Conservation (phyloP, 64 coral and sea anemone species). For the Hydrozoanthus tunicans region DNA sequence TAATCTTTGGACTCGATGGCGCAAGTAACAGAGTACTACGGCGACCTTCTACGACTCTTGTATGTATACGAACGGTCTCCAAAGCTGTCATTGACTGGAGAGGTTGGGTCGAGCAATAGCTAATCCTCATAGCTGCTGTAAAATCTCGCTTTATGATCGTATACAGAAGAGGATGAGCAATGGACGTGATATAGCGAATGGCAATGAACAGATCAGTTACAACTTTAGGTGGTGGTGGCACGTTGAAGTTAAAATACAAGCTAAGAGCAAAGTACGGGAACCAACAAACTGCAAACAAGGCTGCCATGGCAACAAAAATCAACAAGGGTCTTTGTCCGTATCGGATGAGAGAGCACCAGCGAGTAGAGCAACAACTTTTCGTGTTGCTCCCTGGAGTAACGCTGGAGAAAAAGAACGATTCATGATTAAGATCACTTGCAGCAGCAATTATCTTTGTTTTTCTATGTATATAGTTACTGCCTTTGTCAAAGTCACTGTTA, state of each 20-base stretch:
- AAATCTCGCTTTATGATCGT: conserved; percentile 50
- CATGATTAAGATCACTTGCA: no score
- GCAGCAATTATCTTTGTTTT: no score
- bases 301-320: conserved; percentile 42
- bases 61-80: conserved; percentile 20
- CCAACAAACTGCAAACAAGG: conserved; percentile 38
- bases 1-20: not conserved
- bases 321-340: conserved; percentile 33
- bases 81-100: not conserved
- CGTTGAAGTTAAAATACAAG: not conserved
- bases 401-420: not conserved
- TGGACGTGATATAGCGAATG: conserved; percentile 35
- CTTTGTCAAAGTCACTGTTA: no score
- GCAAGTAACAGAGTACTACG: conserved; percentile 7
- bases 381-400: not conserved
- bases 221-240: not conserved
- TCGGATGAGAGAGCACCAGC: not conserved
- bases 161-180: conserved; percentile 23
- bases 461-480: no score
- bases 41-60: conserved; percentile 1
- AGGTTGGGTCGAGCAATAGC: not conserved
- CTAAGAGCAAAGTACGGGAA: conserved; percentile 25
- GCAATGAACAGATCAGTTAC: not conserved
- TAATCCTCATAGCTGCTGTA: not conserved
- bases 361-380: not conserved